Evolutionary conservation across 2,113 vertebrate genomes (phyloP).

Genomic region (Clarias macrocephalus): DNA sequence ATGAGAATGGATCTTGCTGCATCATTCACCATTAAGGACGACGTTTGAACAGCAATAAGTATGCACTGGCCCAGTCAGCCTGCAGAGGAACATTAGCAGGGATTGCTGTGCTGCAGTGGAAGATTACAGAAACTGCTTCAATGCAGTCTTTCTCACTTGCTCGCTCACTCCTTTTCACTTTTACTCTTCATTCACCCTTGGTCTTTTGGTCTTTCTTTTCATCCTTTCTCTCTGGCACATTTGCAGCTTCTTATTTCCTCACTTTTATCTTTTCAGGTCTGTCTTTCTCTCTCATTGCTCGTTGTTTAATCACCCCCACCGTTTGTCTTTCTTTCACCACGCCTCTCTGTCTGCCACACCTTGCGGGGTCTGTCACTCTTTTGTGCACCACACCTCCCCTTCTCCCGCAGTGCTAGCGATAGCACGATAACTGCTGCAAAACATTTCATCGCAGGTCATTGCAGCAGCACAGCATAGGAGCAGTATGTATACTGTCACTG

Average conservation of each 20-base stretch:
- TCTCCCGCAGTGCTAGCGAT: constrained; percentile 9
- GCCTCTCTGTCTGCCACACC: constrained; percentile 25
- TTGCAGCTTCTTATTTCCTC: constrained; percentile 8
- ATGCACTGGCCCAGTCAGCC: constrained; percentile 17
- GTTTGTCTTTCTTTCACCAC: neutral
- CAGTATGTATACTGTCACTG: neutral
- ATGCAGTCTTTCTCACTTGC: constrained; percentile 18
- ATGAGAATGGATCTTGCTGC: constrained; percentile 17
- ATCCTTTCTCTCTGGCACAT: neutral
- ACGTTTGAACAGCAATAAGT: constrained; percentile 41
- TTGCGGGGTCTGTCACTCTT: constrained; percentile 16
- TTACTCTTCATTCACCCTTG: neutral
- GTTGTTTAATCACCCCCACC: neutral
- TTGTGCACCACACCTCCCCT: neutral
- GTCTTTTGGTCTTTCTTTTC: neutral
- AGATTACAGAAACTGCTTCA: constrained; percentile 25
- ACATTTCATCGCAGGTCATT: neutral
- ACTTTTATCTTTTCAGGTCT: constrained; percentile 3
- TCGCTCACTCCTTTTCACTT: neutral
- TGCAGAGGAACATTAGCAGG: constrained; percentile 37
- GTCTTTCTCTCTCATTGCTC: neutral
- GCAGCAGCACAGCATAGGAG: neutral
- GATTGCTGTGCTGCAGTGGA: constrained; percentile 46
- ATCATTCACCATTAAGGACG: constrained; percentile 30
- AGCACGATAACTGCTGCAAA: neutral